phyloP scores from a whole-genome alignment of 1,140 invertebrate species.

The Drosophila nikananu region DNA sequence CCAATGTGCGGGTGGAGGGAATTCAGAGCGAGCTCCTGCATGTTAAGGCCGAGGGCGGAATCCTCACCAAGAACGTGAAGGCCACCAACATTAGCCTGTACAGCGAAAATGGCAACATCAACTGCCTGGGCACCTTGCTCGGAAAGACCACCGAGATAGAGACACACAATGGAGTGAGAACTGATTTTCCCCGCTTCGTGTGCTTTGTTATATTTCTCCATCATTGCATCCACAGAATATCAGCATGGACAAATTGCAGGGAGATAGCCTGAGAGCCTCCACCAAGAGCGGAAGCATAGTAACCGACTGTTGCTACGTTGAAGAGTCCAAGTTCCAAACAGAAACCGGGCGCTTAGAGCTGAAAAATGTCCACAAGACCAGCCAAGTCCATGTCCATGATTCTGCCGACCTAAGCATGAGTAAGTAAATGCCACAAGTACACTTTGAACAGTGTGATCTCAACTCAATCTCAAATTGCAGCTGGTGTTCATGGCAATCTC shows the following conservation, averaged over 20 bases:
- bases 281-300: constrained; percentile 68
- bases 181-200: too few relatives aligned
- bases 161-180: constrained; percentile 64
- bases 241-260: constrained; percentile 73
- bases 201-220: neutral
- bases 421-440: constrained; percentile 19
- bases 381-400: constrained; percentile 67
- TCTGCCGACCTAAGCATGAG: constrained; percentile 75
- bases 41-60: constrained; percentile 53
- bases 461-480: constrained; percentile 19
- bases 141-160: constrained; percentile 64
- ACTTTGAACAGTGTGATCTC: neutral
- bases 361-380: constrained; percentile 78
- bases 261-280: constrained; percentile 62
- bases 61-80: constrained; percentile 67
- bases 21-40: constrained; percentile 64
- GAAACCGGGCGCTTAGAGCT: constrained; percentile 63
- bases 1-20: constrained; percentile 53
- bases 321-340: constrained; percentile 77
- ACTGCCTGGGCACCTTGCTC: constrained; percentile 65
- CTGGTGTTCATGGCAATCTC: constrained; percentile 79
- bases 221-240: constrained; percentile 52
- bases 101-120: constrained; percentile 67
- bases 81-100: constrained; percentile 56
- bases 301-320: constrained; percentile 77